Evolutionary conservation across 2,888 invertebrate species (phyloP), one percentile per base, ranked within the genome.

Genomic region (Apodemia zela): DNA sequence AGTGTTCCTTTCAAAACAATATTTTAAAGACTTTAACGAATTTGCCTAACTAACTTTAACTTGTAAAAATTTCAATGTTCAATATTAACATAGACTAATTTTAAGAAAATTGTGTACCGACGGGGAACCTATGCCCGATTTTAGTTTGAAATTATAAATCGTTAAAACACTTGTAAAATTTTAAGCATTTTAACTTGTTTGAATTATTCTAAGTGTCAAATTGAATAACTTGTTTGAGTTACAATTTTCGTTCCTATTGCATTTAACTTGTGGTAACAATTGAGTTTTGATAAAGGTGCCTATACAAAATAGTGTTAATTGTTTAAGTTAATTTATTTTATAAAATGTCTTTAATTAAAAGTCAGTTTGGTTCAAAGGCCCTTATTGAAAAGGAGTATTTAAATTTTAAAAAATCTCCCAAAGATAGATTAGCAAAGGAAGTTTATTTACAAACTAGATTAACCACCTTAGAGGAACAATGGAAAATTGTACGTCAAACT

Each of bases 91-190:
- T 47, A 47, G 47, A 17, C 47, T 47, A 47, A 47, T n/a, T 47
- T 47, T 47, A 47, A 47, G 47, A 47, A 47, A 47, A 13, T 47
- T n/a, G n/a, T 47, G 47, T 47, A 47, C 47, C 47, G n/a, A 47
- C 47, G 47, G 47, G 47, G n/a, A 47, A 47, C 47, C 47, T 47
- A 47, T 47, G 47, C 47, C 47, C 47, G 47, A 47, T 47, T 47
- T n/a, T n/a, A 7, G 15, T 47, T 47, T 47, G 15, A 7, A 17
- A 47, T 33, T 33, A 45, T 47, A n/a, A 47, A 8, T 47, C 4
- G 15, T 47, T 47, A 7, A 47, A 47, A 47, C 47, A 47, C 47
- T 47, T 47, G 47, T 47, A 47, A 47, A n/a, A n/a, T 47, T 47
- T 45, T 47, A 8, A 47, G 17, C 47, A 47, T 47, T 47, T 47